Evolutionary conservation across 2,797 vertebrate genomes (phyloP), one percentile per base, ranked within the genome.

Genomic region (Bucorvus abyssinicus): DNA sequence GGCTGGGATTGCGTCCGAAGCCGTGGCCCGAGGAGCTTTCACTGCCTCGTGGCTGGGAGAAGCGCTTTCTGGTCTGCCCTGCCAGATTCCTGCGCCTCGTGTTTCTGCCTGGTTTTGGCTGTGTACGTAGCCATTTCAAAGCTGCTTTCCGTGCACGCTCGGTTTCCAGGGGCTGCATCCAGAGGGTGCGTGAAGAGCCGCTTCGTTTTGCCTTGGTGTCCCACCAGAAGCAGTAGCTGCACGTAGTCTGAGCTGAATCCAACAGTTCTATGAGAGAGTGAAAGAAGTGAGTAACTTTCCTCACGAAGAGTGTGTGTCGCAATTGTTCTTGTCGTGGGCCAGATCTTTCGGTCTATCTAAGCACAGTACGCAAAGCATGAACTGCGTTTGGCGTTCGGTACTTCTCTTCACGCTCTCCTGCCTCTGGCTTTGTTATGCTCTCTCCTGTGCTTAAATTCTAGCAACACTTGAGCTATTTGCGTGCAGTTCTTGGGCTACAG

Each of bases 121-220:
- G 36, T 1, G 71, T 12, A 22, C 80, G 94, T 17, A 87, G 90
- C 95, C 95, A 75, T 92, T 94, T 89, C 92, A 5, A 22, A 77
- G 84, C 82, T 2, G 64, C 84, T 50, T 18, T 44, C 60, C 67
- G 9, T n/a, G 63, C 89, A 21, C 45, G 68, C 76, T 85, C 14
- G 55, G 55, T 49, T 76, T 82, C 63, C 89, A 76, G 82, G 50
- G 69, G 92, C 95, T 10, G 88, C 80, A 16, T 88, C 80, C 90
- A 24, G 47, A 12, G 79, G 85, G 74, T 32, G 90, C 0, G 52
- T 18, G 1, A 75, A 80, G 90, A 67, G 83, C 93, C 4, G 82
- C 84, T n/a, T 7, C 53, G 44, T 7, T 49, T 38, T 42, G 78
- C 79, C 42, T 9, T 42, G 14, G 27, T 71, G 95, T 91, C 85